phyloP scores from a whole-genome alignment of 2,113 vertebrate genomes.

The Muntiacus reevesi region DNA sequence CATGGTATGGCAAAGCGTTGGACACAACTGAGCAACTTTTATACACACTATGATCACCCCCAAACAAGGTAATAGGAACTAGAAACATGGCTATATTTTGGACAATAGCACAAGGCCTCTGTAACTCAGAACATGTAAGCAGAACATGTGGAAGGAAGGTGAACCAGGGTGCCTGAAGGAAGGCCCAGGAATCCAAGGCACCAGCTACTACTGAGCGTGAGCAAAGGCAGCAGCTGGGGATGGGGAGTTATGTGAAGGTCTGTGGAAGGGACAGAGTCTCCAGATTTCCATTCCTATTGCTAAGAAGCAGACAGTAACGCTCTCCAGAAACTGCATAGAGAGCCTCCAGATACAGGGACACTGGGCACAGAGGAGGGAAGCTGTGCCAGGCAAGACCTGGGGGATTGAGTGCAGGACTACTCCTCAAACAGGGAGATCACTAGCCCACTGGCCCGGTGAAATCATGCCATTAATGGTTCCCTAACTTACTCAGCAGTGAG shows the following conservation, averaged over 20 bases:
- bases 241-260: accelerated
- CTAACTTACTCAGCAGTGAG: not conserved
- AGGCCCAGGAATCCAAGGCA: not conserved
- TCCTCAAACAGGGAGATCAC: accelerated
- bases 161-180: not conserved
- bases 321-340: not conserved
- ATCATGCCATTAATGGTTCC: not conserved
- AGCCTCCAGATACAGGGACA: not conserved
- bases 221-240: not conserved
- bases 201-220: not conserved
- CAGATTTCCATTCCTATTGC: no score
- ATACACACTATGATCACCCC: not conserved
- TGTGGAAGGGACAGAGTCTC: accelerated
- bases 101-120: not conserved
- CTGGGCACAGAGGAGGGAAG: not conserved
- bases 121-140: not conserved
- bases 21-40: not conserved
- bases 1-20: not conserved
- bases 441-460: not conserved
- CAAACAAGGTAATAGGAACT: not conserved
- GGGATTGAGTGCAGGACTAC: accelerated
- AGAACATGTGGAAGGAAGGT: not conserved
- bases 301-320: not conserved
- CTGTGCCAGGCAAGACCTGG: not conserved
- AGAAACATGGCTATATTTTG: not conserved